Conservation (phyloP, 2,888 invertebrate species). For the Stenchaetothrips biformis region DNA sequence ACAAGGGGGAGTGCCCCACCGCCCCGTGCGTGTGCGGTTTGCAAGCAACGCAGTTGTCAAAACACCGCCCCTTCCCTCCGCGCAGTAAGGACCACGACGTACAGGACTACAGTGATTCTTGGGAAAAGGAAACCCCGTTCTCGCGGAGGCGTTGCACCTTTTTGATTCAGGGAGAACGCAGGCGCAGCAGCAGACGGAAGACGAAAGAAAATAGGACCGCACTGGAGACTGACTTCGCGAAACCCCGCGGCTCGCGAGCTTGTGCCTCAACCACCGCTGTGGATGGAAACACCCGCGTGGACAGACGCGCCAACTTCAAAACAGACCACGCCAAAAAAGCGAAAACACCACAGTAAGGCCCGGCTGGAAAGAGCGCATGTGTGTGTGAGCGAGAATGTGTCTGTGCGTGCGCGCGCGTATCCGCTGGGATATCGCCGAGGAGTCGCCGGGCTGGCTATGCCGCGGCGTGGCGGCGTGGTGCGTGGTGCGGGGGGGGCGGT, state of each 20-base stretch:
- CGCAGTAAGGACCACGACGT: neutral
- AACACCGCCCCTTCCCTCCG: neutral
- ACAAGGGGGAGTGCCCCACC: neutral
- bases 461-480: neutral
- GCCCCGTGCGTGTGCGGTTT: neutral
- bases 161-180: too few species aligned
- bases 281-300: neutral
- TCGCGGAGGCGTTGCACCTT: too few species aligned
- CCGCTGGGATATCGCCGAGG: constrained; percentile 19
- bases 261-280: neutral
- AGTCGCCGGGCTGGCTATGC: neutral
- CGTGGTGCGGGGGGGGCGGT: neutral
- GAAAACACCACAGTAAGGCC: neutral
- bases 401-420: neutral
- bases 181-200: too few species aligned
- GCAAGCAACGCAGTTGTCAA: neutral
- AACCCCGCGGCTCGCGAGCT: neutral
- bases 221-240: neutral
- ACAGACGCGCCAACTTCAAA: neutral
- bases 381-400: neutral
- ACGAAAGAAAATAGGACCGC: too few species aligned
- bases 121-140: too few species aligned
- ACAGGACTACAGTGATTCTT: neutral
- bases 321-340: neutral
- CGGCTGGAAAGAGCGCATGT: neutral